Percentiles rank a stretch among this genome's conserved stretches.
Conservation (phyloP, 2,888 invertebrate genomes). For the Phengaris alcon region DNA sequence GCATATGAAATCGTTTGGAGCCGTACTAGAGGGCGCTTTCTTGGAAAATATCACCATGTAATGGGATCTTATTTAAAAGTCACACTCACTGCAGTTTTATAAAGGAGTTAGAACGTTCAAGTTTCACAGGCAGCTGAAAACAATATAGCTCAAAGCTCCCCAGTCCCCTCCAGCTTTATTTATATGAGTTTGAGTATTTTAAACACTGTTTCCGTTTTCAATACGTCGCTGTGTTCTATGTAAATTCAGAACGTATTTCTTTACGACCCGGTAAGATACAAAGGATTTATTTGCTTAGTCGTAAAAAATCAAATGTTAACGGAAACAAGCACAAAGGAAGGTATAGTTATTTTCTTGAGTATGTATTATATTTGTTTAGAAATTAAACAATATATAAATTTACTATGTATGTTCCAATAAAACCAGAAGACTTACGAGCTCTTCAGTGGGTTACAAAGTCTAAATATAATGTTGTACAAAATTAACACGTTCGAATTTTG, state of each 20-base stretch:
- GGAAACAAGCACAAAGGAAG: neutral
- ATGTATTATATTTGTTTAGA: no score
- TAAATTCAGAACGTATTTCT: slow-evolving; percentile 19
- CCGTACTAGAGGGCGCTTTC: slow-evolving; percentile 49
- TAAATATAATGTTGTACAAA: neutral
- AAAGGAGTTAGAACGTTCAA: slow-evolving; percentile 41
- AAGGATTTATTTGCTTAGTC: slow-evolving; percentile 16
- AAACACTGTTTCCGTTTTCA: slow-evolving; percentile 24
- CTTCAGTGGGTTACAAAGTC: neutral
- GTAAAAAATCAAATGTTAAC: slow-evolving; percentile 14
- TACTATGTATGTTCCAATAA: no score
- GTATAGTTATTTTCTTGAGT: no score
- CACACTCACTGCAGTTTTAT: slow-evolving; percentile 57
- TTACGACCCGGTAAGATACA: neutral
- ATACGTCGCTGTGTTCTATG: slow-evolving; percentile 18
- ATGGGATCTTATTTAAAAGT: slow-evolving; percentile 65
- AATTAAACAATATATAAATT: no score
- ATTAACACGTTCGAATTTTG: neutral
- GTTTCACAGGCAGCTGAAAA: slow-evolving; percentile 37
- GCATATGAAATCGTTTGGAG: slow-evolving; percentile 57
- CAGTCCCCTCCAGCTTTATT: slow-evolving; percentile 20
- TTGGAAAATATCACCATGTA: slow-evolving; percentile 45
- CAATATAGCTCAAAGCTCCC: slow-evolving; percentile 32
- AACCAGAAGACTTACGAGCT: no score
- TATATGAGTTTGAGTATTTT: slow-evolving; percentile 27